These are phyloP conservation scores for Tolmerus cingulatus DNA, from an alignment of 2,888 invertebrate species.

Conservation along the genomic window DNA sequence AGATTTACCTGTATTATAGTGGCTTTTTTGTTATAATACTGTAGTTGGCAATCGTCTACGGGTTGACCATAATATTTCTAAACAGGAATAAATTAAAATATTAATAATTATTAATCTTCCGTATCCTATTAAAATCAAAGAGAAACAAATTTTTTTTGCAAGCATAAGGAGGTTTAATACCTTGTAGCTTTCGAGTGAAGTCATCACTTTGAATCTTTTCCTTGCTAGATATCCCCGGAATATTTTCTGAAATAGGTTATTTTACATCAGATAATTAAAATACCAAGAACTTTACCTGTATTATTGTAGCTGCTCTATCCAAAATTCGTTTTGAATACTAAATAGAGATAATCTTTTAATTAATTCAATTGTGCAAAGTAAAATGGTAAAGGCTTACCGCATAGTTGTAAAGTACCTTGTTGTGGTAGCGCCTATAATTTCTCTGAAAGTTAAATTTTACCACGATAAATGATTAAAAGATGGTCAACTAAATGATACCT, in stretches of 20 bases:
- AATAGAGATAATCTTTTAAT: neutral
- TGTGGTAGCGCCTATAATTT: neutral
- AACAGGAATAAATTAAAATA: neutral
- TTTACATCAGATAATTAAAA: neutral
- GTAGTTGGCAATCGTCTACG: neutral
- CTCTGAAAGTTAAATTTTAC: neutral
- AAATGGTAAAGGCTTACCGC: neutral
- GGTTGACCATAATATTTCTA: neutral
- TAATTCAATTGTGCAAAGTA: neutral
- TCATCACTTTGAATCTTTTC: neutral
- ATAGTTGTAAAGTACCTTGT: neutral
- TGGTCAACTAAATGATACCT: neutral
- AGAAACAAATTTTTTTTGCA: too few species aligned
- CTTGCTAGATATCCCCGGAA: neutral
- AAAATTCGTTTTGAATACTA: neutral
- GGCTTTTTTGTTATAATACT: neutral
- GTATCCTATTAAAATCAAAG: neutral
- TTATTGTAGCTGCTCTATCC: slow-evolving; percentile 9
- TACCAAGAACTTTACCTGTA: neutral
- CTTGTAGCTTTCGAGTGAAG: neutral
- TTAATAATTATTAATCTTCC: neutral
- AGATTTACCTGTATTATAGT: neutral
- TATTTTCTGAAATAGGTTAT: neutral
- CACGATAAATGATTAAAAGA: neutral
- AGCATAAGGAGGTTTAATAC: neutral